phyloP scores from a whole-genome alignment of 2,113 vertebrate genomes.

The Gallinago media region DNA sequence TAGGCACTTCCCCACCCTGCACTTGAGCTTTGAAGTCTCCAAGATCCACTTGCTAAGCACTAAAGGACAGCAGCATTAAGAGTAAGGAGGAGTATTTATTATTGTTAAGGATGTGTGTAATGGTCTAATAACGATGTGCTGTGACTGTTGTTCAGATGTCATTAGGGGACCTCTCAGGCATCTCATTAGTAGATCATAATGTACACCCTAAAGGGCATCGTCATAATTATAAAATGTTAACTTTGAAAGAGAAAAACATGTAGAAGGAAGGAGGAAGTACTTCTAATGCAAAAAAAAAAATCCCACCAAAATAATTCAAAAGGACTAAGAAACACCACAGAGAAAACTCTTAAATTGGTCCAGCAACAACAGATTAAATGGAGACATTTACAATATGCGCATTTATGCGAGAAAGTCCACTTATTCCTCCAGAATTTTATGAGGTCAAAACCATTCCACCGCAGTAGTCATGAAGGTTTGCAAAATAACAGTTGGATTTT shows the following conservation, averaged over 20 bases:
- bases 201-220: constrained; percentile 29
- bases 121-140: neutral
- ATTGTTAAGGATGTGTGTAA: constrained; percentile 4
- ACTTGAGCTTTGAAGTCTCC: neutral
- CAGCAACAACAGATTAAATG: neutral
- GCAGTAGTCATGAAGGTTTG: neutral
- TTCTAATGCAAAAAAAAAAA: neutral
- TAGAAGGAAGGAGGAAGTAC: neutral
- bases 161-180: constrained; percentile 34
- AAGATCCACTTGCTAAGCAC: neutral
- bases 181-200: neutral
- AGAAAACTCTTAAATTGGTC: neutral
- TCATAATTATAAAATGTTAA: constrained; percentile 41
- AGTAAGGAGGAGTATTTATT: neutral
- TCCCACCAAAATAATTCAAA: neutral
- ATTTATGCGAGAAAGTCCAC: fast-evolving
- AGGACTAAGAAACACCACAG: neutral
- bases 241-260: neutral
- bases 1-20: neutral
- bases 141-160: neutral
- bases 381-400: neutral
- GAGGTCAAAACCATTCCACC: neutral
- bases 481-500: neutral
- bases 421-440: neutral
- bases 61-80: neutral